Conservation (phyloP, 2,888 invertebrate genomes). For the Tiliacea aurago region DNA sequence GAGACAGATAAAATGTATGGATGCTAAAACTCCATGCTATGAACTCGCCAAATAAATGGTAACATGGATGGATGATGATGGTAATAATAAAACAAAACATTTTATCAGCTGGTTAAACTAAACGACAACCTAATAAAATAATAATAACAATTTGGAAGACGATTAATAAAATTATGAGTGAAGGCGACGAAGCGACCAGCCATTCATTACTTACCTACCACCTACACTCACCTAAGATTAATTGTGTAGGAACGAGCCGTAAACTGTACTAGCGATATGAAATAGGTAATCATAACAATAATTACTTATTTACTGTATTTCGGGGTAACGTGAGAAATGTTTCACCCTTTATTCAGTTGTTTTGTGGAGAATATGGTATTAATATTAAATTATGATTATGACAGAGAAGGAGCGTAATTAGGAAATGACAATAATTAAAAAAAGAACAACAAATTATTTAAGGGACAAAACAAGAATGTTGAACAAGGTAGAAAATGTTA, state of each 20-base stretch:
- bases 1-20: neutral
- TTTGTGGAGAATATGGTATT: neutral
- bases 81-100: neutral
- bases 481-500: neutral
- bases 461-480: neutral
- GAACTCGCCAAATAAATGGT: neutral
- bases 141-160: constrained; percentile 36
- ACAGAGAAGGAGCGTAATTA: no score
- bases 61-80: no score
- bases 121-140: constrained; percentile 38
- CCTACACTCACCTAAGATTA: constrained; percentile 44
- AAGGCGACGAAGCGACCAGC: constrained; percentile 40
- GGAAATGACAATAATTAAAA: neutral
- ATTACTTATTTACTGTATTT: constrained; percentile 25
- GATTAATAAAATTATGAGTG: constrained; percentile 56
- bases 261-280: constrained; percentile 12
- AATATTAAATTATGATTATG: neutral
- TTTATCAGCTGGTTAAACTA: neutral
- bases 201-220: constrained; percentile 47
- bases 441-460: neutral
- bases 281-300: constrained; percentile 41
- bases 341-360: constrained; percentile 10
- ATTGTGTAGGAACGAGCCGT: constrained; percentile 34
- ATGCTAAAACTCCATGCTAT: neutral
- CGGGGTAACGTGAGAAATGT: constrained; percentile 30